A percentile compares a stretch with the other conserved stretches of the same genome.
phyloP scores from a whole-genome alignment of 2,113 vertebrate species.

The Conger conger region DNA sequence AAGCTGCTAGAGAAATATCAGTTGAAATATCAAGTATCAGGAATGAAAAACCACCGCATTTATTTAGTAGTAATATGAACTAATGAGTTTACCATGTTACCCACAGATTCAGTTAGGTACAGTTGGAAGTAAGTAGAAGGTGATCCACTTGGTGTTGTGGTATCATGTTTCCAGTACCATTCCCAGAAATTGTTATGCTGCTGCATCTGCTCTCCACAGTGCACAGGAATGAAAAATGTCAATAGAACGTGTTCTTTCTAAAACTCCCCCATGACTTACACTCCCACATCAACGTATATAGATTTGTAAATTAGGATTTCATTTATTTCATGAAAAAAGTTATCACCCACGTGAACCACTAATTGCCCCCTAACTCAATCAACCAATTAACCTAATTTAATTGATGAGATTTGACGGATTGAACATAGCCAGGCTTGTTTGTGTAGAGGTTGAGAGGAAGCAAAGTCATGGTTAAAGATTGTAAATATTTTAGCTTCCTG shows the following conservation, averaged over 20 bases:
- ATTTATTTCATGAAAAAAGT: too few relatives aligned
- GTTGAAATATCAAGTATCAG: background rate
- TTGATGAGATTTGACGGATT: background rate
- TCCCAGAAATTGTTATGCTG: background rate
- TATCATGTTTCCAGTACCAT: background rate
- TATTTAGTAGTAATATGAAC: background rate
- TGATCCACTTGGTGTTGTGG: background rate
- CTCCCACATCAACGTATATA: background rate
- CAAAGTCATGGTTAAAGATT: background rate
- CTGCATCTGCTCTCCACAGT: background rate
- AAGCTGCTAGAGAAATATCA: background rate
- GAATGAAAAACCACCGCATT: background rate
- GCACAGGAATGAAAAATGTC: background rate
- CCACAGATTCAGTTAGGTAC: too few relatives aligned
- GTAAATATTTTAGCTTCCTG: conserved; percentile 18
- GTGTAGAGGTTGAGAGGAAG: background rate
- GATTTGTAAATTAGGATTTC: too few relatives aligned
- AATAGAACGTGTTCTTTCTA: background rate
- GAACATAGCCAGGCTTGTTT: background rate
- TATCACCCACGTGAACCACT: too few relatives aligned
- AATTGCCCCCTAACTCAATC: too few relatives aligned
- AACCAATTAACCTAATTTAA: too few relatives aligned
- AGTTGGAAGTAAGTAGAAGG: background rate
- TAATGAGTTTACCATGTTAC: background rate
- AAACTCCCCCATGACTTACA: background rate